Evolutionary conservation across 1,140 invertebrate genomes (phyloP).

Genomic region (Paralvinella palmiformis): DNA sequence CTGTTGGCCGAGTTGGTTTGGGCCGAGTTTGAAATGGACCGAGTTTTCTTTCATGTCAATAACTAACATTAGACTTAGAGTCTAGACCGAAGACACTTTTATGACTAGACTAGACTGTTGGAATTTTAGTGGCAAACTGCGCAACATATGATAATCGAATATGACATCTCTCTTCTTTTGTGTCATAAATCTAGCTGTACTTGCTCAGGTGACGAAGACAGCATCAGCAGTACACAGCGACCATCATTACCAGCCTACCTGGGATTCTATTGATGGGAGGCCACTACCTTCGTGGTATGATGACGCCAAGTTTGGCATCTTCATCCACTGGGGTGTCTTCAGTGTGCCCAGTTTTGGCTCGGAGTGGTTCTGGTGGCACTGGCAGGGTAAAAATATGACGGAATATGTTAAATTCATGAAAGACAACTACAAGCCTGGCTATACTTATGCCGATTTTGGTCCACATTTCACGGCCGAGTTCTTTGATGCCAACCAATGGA

Average conservation of each 20-base stretch:
- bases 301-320: conserved; percentile 50
- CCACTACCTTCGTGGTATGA: conserved; percentile 51
- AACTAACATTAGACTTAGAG: no score
- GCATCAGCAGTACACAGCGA: no score
- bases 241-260: conserved; percentile 30
- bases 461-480: conserved; percentile 39
- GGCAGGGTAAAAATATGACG: conserved; percentile 25
- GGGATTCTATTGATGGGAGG: conserved; percentile 46
- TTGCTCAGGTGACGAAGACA: no score
- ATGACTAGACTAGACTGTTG: no score
- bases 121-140: no score
- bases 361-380: conserved; percentile 43
- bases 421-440: conserved; percentile 37
- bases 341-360: conserved; percentile 42
- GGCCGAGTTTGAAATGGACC: no score
- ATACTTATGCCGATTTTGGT: conserved; percentile 45
- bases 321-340: conserved; percentile 51
- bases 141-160: no score
- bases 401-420: conserved; percentile 32
- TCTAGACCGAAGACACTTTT: no score
- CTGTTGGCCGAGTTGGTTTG: no score
- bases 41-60: no score
- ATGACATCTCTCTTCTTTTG: no score
- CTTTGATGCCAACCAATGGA: conserved; percentile 37
- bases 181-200: no score